phyloP scores from a whole-genome alignment of 2,888 invertebrate genomes.

The Desoria tigrina region DNA sequence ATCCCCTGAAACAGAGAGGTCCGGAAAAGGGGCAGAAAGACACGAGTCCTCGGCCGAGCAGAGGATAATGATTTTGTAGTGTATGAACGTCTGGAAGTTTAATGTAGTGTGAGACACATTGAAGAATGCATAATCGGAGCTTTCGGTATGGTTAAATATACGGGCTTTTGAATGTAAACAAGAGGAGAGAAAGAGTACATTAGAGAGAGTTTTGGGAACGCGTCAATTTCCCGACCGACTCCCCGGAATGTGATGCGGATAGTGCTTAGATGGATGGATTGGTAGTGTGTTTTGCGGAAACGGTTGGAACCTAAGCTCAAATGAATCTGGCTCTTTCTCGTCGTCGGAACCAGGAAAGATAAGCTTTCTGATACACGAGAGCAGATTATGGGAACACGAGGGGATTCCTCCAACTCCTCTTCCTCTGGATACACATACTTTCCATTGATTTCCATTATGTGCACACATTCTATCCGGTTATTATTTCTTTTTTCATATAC shows the following conservation, averaged over 20 bases:
- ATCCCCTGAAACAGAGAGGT: no score
- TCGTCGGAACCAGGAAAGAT: constrained; percentile 9
- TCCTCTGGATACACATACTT: no score
- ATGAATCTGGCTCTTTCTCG: constrained; percentile 12
- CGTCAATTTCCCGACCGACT: not conserved
- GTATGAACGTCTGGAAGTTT: constrained; percentile 12
- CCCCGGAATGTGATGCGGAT: not conserved
- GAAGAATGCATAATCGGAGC: constrained; percentile 16
- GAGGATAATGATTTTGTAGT: not conserved
- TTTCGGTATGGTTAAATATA: no score
- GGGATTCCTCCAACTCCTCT: no score
- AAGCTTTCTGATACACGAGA: constrained; percentile 14
- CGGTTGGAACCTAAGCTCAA: not conserved
- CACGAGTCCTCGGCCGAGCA: no score
- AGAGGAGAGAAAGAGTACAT: not conserved
- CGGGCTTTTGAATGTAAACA: not conserved
- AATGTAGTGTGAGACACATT: constrained; percentile 46
- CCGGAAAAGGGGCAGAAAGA: no score
- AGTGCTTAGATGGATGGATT: constrained; percentile 39
- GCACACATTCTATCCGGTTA: constrained; percentile 1
- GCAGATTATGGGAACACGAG: constrained; percentile 13
- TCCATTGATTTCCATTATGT: constrained; percentile 17
- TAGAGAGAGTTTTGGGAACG: no score
- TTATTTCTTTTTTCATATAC: constrained; percentile 7
- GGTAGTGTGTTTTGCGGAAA: not conserved